Evolutionary conservation across 2,113 vertebrate species (phyloP).

Genomic region (Deroptyus accipitrinus): DNA sequence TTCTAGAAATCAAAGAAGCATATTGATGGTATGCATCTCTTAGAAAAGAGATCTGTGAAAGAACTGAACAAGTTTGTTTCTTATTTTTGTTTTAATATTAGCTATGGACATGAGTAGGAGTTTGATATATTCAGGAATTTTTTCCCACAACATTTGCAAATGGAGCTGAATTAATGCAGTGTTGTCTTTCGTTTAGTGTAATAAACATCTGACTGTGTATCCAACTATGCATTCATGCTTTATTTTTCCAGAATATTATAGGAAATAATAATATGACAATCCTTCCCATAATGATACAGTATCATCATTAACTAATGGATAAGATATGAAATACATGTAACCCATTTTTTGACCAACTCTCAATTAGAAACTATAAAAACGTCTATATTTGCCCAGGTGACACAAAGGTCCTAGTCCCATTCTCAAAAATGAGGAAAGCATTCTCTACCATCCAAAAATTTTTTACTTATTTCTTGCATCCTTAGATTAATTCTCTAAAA

Average conservation of each 20-base stretch:
- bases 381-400: not conserved
- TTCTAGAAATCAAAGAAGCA: not conserved
- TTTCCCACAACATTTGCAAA: not conserved
- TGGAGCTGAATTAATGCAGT: not conserved
- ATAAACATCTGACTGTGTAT: not conserved
- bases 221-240: not conserved
- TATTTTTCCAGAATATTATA: not conserved
- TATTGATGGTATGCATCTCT: not conserved
- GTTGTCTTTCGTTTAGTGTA: not conserved
- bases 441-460: not conserved
- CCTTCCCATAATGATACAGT: not conserved
- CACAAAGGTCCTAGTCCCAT: not conserved
- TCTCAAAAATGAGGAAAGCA: not conserved
- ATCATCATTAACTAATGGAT: not conserved
- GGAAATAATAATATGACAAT: not conserved
- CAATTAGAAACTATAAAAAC: not conserved
- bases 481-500: not conserved
- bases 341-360: not conserved
- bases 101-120: not conserved
- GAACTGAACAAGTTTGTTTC: not conserved
- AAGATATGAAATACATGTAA: not conserved
- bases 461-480: not conserved
- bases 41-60: not conserved
- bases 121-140: not conserved
- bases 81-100: not conserved